These are phyloP conservation scores for Tragelaphus eurycerus DNA, from an alignment of 2,797 vertebrate species.

Conservation along the genomic window DNA sequence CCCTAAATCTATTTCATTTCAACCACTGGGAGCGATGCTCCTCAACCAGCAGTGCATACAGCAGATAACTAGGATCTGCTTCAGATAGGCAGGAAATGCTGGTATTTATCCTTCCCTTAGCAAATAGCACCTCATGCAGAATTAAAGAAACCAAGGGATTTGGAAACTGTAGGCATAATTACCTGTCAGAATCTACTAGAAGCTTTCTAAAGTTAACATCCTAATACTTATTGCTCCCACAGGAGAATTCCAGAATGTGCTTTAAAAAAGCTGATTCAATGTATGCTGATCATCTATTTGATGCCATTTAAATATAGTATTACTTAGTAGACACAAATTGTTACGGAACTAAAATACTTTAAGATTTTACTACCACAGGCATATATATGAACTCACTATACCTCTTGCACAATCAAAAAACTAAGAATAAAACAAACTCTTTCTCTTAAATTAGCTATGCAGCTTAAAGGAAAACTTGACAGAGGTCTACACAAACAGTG, in stretches of 20 bases:
- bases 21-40: not conserved
- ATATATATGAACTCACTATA: not conserved
- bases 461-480: not conserved
- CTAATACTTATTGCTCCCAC: not conserved
- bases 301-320: not conserved
- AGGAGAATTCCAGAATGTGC: slow-evolving; percentile 14
- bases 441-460: not conserved
- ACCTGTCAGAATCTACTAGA: slow-evolving; percentile 26
- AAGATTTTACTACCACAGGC: not conserved
- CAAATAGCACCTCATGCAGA: not conserved
- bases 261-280: slow-evolving; percentile 24
- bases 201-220: slow-evolving; percentile 40
- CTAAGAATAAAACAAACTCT: not conserved
- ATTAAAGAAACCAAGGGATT: not conserved
- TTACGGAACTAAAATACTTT: not conserved
- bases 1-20: not conserved
- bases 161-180: not conserved
- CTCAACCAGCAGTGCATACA: not conserved
- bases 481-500: not conserved
- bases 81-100: not conserved
- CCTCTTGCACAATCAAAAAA: not conserved
- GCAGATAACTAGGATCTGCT: not conserved
- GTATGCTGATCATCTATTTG: not conserved
- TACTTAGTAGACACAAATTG: not conserved
- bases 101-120: not conserved